phyloP scores from a whole-genome alignment of 2,888 invertebrate species.

The Strigamia transsilvanica region DNA sequence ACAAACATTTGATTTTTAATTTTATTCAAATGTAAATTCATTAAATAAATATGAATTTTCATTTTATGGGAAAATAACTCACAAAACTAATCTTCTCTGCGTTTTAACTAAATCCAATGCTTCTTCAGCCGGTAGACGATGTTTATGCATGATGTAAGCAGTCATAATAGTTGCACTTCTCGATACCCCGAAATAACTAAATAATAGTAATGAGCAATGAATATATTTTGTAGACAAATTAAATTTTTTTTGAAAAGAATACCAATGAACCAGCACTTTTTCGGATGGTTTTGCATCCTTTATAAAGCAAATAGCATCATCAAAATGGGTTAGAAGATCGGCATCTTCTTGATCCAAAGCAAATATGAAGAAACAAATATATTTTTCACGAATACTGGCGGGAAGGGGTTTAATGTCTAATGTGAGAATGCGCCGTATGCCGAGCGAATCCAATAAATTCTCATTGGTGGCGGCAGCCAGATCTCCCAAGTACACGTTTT shows the following conservation, averaged over 20 bases:
- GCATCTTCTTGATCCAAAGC: conserved; percentile 72
- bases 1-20: too few relatives aligned
- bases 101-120: conserved; percentile 9
- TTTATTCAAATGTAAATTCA: not conserved
- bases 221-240: too few relatives aligned
- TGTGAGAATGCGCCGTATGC: conserved; percentile 74
- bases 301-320: conserved; percentile 80
- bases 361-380: not conserved
- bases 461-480: conserved; percentile 53
- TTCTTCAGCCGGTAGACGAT: not conserved
- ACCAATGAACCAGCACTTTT: conserved; percentile 87
- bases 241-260: too few relatives aligned
- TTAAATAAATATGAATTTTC: too few relatives aligned
- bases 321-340: conserved; percentile 81
- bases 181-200: conserved; percentile 38
- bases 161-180: conserved; percentile 48
- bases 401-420: conserved; percentile 86
- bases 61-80: not conserved
- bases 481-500: conserved; percentile 54
- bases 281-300: conserved; percentile 73
- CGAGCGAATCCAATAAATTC: conserved; percentile 49
- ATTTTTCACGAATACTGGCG: conserved; percentile 68
- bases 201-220: too few relatives aligned
- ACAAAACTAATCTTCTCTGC: conserved; percentile 17
- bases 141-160: conserved; percentile 45